Base-by-base conservation (phyloP, 2,113 vertebrate species). In the Casuarius casuarius region DNA sequence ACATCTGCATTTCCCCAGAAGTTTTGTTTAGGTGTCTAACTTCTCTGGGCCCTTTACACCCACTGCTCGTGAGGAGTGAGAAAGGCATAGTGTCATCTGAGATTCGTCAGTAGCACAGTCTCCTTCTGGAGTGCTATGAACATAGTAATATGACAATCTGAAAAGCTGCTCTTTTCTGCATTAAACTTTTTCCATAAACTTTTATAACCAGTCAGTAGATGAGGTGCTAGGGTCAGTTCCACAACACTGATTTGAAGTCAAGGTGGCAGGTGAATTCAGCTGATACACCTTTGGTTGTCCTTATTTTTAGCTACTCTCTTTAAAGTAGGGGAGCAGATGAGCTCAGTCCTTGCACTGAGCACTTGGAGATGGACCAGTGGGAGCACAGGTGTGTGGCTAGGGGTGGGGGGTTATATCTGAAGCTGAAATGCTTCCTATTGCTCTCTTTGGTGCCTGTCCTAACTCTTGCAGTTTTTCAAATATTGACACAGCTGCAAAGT, bases 401-500 rank as follows among this genome's bases (percentile, higher is more conserved):
- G 7, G 23, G 14, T 38, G 35, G 21, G 42, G 6, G 12, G 13
- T 73, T 8, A 4, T 59, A 35, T 49, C 49, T 33, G 89, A 85
- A 70, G 58, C 68, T 12, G 3, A 42, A 26, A 56, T 49, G 62
- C 46, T 74, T 95, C 40, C 85, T 83, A 5, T 63, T 74, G 44
- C 62, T 90, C 58, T 62, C 46, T 73, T 73, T 73, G 42, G 73
- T 94, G 82, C 31, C 52, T 59, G 4, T 15, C 68, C 87, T 73
- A 91, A 74, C 61, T 93, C 65, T 54, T 88, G 56, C 51, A 22
- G 77, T 49, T 40, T 28, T 49, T 88, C 94, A 97, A 96, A 97
- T 97, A 97, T 97, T 97, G 94, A 97, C 96, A 92, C 86, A 96
- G 93, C 84, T 97, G 95, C 65, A 66, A 71, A 95, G 87, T 10